A percentile compares a stretch with the other conserved stretches of the same genome.
Conservation (phyloP, 37 sponge, comb jelly and placozoan genomes). For the Theonella swinhoei region DNA sequence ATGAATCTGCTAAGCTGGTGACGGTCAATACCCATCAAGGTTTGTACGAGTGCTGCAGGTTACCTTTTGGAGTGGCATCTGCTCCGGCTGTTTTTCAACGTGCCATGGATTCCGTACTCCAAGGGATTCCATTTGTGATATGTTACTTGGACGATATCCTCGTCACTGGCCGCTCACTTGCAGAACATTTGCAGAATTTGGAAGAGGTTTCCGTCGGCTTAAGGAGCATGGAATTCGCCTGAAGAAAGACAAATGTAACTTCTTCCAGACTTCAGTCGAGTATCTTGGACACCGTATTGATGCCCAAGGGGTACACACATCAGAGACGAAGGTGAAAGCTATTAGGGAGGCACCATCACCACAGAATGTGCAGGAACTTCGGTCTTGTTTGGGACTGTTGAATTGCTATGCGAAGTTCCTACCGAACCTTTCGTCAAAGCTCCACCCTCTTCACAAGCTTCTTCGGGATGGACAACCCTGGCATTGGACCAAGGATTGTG, state of each 20-base stretch:
- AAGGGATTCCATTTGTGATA: conserved; percentile 3
- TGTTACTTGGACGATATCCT: conserved; percentile 47
- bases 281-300: conserved; percentile 45
- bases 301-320: too few relatives aligned
- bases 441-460: conserved; percentile 17
- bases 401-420: conserved; percentile 37
- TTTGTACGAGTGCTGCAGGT: conserved; percentile 18
- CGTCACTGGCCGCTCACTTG: not conserved
- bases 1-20: not conserved
- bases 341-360: too few relatives aligned
- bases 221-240: not conserved
- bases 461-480: too few relatives aligned
- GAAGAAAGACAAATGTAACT: conserved; percentile 17
- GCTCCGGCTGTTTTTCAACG: conserved; percentile 47
- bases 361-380: conserved; percentile 12
- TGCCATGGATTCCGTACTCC: conserved; percentile 24
- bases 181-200: too few relatives aligned
- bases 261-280: not conserved
- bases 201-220: conserved; percentile 13
- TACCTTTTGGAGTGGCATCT: too few relatives aligned
- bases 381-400: conserved; percentile 29
- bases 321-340: too few relatives aligned
- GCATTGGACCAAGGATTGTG: too few relatives aligned
- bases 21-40: conserved; percentile 46
- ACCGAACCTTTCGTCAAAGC: conserved; percentile 1